Evolutionary conservation across 2,797 vertebrate species (phyloP), one percentile per base, ranked within the genome.

Genomic region (Cirrhinus molitorella): DNA sequence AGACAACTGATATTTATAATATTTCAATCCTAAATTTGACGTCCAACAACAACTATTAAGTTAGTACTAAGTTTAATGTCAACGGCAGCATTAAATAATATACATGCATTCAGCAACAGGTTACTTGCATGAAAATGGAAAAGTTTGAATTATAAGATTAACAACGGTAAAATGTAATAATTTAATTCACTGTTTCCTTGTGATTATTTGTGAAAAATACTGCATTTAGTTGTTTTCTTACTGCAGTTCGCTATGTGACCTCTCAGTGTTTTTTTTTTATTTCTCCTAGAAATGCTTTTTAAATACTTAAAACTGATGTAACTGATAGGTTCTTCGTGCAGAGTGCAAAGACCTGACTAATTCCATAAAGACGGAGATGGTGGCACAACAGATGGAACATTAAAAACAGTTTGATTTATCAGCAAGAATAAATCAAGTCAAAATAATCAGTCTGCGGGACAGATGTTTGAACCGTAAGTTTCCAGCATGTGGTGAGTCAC

Each of bases 361-460:
- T 74, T 74, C n/a, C 31, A 74, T 21, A 31, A 65, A 25, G 28
- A 40, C 2, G 4, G 59, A 53, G 11, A 53, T 9, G 61, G 28
- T 81, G 71, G 49, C 72, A 67, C 37, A 70, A 57, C 13, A 37
- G 37, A 59, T 1, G 19, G 28, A 82, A 49, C 31, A 49, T 65
- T 53, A 47, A 23, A 75, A 63, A 61, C 45, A 1, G 63, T 59
- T 59, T 68, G 2, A 55, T 83, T 67, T 67, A 77, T 57, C 63
- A 77, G 73, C 28, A 70, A 47, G 37, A 66, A 75, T 67, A 65
- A 77, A 83, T 57, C 81, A 77, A 68, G 63, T 76, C 73, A 57
- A 76, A 68, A 67, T 76, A 76, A 68, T 77, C 37, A 17, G 73
- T 74, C 37, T 55, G 61, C 16, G 3, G n/a, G 37, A 76, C 81